These are phyloP conservation scores for Vultur gryphus DNA, from an alignment of 2,797 vertebrate genomes.

Conservation along the genomic window DNA sequence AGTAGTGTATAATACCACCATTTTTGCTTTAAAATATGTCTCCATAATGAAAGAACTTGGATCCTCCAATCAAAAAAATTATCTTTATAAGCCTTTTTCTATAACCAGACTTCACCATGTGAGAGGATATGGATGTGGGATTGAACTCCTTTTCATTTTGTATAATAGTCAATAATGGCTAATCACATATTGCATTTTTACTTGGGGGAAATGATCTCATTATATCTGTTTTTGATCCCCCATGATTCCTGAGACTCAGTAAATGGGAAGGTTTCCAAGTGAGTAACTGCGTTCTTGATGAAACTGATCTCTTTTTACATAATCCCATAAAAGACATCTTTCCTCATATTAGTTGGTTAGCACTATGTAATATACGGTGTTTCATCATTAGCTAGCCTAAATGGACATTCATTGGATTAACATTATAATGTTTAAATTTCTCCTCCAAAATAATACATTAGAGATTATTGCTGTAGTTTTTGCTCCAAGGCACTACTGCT, in stretches of 20 bases:
- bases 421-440: constrained; percentile 34
- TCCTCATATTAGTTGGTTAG: constrained; percentile 8
- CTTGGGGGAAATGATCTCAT: constrained; percentile 46
- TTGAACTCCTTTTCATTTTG: constrained; percentile 4
- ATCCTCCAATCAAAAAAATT: neutral
- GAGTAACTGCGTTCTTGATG: constrained; percentile 28
- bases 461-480: constrained; percentile 20
- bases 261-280: constrained; percentile 46
- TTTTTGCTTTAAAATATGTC: neutral
- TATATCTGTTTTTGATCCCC: constrained; percentile 26
- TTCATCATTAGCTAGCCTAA: constrained; percentile 42
- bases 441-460: constrained; percentile 33
- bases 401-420: constrained; percentile 56
- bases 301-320: constrained; percentile 40
- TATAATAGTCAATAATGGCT: constrained; percentile 41
- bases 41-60: neutral
- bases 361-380: neutral
- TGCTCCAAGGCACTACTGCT: constrained; percentile 31
- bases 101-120: neutral
- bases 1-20: neutral
- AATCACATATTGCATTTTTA: constrained; percentile 38
- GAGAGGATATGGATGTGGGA: neutral
- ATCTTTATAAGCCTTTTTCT: neutral
- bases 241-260: neutral
- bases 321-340: constrained; percentile 46